Base-by-base conservation (phyloP, 2,797 vertebrate species). In the Mastacembelus armatus region DNA sequence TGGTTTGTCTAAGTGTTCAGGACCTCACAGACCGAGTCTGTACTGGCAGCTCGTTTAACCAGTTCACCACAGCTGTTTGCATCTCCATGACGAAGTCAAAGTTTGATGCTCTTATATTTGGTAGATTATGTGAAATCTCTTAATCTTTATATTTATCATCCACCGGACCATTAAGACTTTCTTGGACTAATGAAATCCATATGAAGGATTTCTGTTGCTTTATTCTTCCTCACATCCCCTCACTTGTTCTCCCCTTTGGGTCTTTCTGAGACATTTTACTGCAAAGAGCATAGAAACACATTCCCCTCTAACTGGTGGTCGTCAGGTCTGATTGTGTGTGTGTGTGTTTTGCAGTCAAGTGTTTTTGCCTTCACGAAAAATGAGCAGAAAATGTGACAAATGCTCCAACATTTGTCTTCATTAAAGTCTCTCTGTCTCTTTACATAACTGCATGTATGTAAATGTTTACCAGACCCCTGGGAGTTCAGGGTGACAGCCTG, bases 351-450 rank as follows among this genome's bases (percentile, higher is more conserved):
- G 24, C n/a, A 33, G 33, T 40, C 5, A 7, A 9, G 18, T 56
- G 26, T 22, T 10, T 7, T 32, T 15, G 15, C 12, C 29, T 48
- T 0, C 29, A 43, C 4, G 15, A 7, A 5, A 64, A 42, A 38
- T 12, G 14, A 12, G 10, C 18, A 2, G 7, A 52, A 40, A 57
- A 50, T n/a, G 4, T 35, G 44, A 74, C 35, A 33, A 64, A 61
- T 55, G 24, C n/a, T 36, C 18, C 14, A 24, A 44, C 77, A 63
- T 78, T 61, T 73, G 65, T 81, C 60, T 80, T 80, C 74, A 60
- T 84, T 69, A 60, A 0, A 16, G 12, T 12, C 64, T 35, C 19
- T 10, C 15, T 47, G 45, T 44, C 35, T 39, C 39, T 61, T 43
- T 44, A 39, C 55, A 77, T 61, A 54, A n/a, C 60, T 64, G 55